Evolutionary conservation across 2,797 vertebrate genomes (phyloP), one percentile per base, ranked within the genome.

Genomic region (Rhodeus uyekii): DNA sequence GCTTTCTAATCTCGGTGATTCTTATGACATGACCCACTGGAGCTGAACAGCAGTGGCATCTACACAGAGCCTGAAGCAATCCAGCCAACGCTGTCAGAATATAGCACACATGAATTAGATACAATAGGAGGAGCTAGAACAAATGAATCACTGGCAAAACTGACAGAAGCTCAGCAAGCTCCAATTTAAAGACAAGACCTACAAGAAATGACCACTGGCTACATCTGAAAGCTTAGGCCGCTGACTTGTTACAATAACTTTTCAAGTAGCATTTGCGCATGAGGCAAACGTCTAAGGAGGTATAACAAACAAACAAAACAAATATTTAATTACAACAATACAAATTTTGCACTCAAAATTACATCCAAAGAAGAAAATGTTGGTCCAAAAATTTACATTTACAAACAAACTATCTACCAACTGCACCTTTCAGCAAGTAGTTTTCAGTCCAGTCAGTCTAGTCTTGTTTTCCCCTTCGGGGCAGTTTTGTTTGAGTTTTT

Each of bases 21-120:
- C 82, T 86, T 74, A 88, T 88, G 69, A 81, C 78, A 78, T 50
- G 76, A 77, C 61, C 72, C 83, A 87, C 75, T 82, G 83, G 81
- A 87, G 86, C 87, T 77, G 72, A 83, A 80, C 76, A 67, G 27
- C 60, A 79, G 64, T 69, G 8, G 69, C 68, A 67, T 69, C 74
- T 67, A 76, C 42, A 67, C 48, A 64, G 50, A 65, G 38, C 74
- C 75, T 68, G 32, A 63, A 80, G 81, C 81, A 60, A 36, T 78
- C 48, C 39, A 58, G 60, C 58, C 74, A 83, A 16, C 61, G 14
- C 42, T 75, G 61, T 64, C 58, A 84, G 58, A 74, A 84, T 44
- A 82, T 44, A 48, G 32, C 75, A 74, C 75, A 34, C 22, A 67
- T 27, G 44, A 81, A 82, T 74, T 48, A 78, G 48, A 63, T 38